Conservation (phyloP, 1,140 invertebrate genomes). For the Meloidogyne exigua region DNA sequence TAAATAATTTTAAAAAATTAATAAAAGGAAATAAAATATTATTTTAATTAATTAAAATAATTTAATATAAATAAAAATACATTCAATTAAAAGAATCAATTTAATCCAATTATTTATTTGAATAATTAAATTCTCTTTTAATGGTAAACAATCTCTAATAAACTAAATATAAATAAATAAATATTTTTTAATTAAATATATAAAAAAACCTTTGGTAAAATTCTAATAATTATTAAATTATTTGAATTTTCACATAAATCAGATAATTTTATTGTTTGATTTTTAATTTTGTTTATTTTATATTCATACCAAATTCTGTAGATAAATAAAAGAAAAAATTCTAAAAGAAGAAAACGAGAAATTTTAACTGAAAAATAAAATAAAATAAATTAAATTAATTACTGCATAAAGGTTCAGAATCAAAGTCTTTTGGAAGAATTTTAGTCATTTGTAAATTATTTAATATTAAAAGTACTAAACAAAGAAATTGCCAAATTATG, state of each 20-base stretch:
- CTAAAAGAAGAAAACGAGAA: constrained; percentile 22
- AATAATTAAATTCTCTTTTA: background rate
- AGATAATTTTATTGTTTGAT: background rate
- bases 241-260: background rate
- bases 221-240: background rate
- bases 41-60: constrained; percentile 23
- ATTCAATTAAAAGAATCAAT: constrained; percentile 13
- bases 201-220: constrained; percentile 10
- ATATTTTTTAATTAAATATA: background rate
- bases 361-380: background rate
- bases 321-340: constrained; percentile 11
- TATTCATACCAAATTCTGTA: constrained; percentile 15
- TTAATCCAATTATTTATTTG: background rate
- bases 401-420: constrained; percentile 24
- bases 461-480: constrained; percentile 8
- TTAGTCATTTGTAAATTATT: constrained; percentile 10
- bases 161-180: background rate
- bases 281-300: background rate
- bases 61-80: constrained; percentile 1
- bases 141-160: background rate
- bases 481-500: constrained; percentile 14
- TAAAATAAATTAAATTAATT: background rate
- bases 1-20: no score
- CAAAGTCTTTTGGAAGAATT: constrained; percentile 16
- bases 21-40: no score